Evolutionary conservation across 2,888 invertebrate species (phyloP).

Genomic region (Masnerella sp.): DNA sequence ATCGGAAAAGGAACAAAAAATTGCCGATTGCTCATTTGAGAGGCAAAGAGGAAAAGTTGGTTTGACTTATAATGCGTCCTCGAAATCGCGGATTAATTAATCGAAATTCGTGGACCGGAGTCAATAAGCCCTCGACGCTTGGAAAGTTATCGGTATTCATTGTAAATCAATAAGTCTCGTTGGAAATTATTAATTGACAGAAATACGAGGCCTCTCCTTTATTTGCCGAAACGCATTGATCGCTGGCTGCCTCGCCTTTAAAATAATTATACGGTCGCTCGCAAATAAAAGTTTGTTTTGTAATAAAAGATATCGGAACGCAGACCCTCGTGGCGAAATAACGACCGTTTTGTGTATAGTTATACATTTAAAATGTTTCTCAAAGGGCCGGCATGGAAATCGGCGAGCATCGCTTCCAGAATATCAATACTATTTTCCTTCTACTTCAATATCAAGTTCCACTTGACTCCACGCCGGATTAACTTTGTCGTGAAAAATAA

Average conservation of each 20-base stretch:
- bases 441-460: neutral
- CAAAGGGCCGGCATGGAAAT: constrained; percentile 8
- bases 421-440: constrained; percentile 15
- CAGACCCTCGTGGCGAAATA: constrained; percentile 3
- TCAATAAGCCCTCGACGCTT: too few relatives aligned
- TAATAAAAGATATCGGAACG: constrained; percentile 1
- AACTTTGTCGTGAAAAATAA: constrained; percentile 15
- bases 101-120: constrained; percentile 27
- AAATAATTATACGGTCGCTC: constrained; percentile 16
- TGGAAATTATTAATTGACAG: constrained; percentile 33
- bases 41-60: neutral
- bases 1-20: neutral
- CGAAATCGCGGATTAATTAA: constrained; percentile 22
- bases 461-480: constrained; percentile 10
- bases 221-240: constrained; percentile 32
- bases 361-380: constrained; percentile 18
- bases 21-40: too few relatives aligned
- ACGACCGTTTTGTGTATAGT: constrained; percentile 5
- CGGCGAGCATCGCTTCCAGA: neutral
- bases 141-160: constrained; percentile 36
- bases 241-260: constrained; percentile 1
- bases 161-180: constrained; percentile 24
- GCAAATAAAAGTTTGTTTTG: constrained; percentile 24
- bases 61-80: constrained; percentile 10
- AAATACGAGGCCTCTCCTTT: constrained; percentile 23